Conservation (phyloP, 2,797 vertebrate species). For the Xerus rutilus region DNA sequence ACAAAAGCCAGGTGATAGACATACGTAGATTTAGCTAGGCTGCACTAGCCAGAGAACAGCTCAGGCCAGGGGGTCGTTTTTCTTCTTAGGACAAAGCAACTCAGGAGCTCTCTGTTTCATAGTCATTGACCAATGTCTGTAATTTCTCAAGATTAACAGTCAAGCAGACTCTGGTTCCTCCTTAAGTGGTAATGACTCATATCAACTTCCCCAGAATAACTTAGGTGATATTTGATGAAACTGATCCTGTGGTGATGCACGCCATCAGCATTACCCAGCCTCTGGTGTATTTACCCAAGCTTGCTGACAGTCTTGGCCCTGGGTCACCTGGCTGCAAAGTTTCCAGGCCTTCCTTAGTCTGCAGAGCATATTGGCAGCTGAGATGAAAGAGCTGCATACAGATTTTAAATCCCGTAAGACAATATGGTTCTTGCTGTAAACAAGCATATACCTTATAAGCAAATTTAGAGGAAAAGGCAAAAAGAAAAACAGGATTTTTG, state of each 20-base stretch:
- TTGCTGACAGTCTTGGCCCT: too few relatives aligned
- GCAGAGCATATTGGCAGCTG: neutral
- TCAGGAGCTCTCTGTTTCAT: too few relatives aligned
- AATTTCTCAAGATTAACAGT: too few relatives aligned
- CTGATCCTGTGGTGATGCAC: neutral
- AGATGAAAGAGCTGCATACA: neutral
- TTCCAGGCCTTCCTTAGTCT: neutral
- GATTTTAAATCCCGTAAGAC: neutral
- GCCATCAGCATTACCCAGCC: neutral
- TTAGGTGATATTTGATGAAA: neutral
- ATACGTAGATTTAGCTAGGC: too few relatives aligned
- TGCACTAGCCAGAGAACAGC: too few relatives aligned
- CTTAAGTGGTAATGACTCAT: neutral
- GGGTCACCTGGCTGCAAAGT: neutral
- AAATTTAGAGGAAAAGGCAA: neutral
- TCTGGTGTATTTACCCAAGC: neutral
- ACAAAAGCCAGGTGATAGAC: too few relatives aligned
- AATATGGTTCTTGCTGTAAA: neutral
- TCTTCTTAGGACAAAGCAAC: too few relatives aligned
- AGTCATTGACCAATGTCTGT: neutral
- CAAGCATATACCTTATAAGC: neutral
- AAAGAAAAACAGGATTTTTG: neutral
- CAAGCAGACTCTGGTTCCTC: neutral
- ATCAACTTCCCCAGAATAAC: neutral
- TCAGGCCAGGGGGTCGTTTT: too few relatives aligned